Conservation (phyloP, 2,888 invertebrate genomes). For the Pherbina coryleti region DNA sequence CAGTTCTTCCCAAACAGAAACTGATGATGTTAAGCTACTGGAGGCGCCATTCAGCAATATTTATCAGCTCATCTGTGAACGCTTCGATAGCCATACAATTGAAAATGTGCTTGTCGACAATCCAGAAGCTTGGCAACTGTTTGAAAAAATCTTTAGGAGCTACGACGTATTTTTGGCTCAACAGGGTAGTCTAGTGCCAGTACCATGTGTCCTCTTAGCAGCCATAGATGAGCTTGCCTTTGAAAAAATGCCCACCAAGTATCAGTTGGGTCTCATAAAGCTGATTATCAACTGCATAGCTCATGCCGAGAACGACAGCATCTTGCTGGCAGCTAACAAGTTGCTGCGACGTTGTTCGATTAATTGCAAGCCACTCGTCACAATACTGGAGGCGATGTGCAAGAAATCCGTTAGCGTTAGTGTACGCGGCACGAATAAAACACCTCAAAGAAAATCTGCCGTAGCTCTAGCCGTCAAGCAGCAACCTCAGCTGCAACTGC, state of each 20-base stretch:
- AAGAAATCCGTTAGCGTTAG: conserved; percentile 65
- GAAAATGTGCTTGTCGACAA: conserved; percentile 66
- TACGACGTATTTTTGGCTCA: conserved; percentile 66
- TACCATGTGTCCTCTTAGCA: conserved; percentile 62
- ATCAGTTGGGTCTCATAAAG: conserved; percentile 70
- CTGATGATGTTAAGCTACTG: conserved; percentile 56
- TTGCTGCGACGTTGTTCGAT: conserved; percentile 78
- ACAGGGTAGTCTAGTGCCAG: conserved; percentile 58
- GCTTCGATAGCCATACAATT: conserved; percentile 72
- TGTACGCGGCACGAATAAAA: background rate
- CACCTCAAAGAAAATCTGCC: conserved; percentile 42
- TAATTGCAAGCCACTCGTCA: conserved; percentile 74
- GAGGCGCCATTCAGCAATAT: conserved; percentile 72
- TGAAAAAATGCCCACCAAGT: conserved; percentile 70
- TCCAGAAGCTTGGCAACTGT: conserved; percentile 73
- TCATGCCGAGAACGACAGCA: conserved; percentile 73
- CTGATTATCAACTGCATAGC: conserved; percentile 73
- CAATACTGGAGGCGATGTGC: conserved; percentile 74
- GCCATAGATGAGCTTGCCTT: conserved; percentile 60
- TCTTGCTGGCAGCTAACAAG: conserved; percentile 75
- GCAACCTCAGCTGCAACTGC: conserved; percentile 69
- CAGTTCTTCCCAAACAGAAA: background rate
- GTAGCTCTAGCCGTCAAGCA: background rate
- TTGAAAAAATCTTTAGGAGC: conserved; percentile 72
- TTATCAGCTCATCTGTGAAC: conserved; percentile 72